A percentile compares a stretch with the other conserved stretches of the same genome.
phyloP scores from a whole-genome alignment of 1,140 invertebrate genomes.

The Ceratina australensis region DNA sequence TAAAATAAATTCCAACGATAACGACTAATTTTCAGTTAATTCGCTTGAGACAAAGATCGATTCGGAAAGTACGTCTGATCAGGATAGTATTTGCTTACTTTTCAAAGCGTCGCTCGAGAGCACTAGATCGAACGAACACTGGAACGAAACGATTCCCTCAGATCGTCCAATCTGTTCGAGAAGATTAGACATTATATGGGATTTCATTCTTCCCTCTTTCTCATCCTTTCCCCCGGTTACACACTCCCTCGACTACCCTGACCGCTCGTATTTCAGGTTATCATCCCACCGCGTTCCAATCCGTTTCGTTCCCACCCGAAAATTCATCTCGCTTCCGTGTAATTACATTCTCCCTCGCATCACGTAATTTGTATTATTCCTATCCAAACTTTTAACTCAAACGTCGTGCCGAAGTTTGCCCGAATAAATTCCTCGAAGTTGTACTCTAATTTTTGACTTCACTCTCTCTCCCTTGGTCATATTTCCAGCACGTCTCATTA shows the following conservation, averaged over 20 bases:
- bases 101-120: not conserved
- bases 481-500: conserved; percentile 30
- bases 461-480: not conserved
- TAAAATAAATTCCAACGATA: no score
- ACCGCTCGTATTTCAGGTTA: not conserved
- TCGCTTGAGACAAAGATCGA: not conserved
- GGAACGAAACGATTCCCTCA: not conserved
- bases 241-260: not conserved
- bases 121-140: not conserved
- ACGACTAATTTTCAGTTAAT: no score
- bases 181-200: not conserved
- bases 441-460: no score
- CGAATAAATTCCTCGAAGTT: no score
- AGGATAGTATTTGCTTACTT: not conserved
- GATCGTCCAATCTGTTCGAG: not conserved
- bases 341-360: no score
- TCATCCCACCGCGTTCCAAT: no score
- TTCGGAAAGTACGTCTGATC: not conserved
- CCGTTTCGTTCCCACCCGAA: no score
- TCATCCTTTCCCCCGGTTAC: no score
- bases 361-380: no score
- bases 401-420: no score
- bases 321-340: no score
- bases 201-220: not conserved
- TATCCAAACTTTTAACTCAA: no score